Conservation (phyloP, 2,113 vertebrate genomes). For the Anoura caudifer region DNA sequence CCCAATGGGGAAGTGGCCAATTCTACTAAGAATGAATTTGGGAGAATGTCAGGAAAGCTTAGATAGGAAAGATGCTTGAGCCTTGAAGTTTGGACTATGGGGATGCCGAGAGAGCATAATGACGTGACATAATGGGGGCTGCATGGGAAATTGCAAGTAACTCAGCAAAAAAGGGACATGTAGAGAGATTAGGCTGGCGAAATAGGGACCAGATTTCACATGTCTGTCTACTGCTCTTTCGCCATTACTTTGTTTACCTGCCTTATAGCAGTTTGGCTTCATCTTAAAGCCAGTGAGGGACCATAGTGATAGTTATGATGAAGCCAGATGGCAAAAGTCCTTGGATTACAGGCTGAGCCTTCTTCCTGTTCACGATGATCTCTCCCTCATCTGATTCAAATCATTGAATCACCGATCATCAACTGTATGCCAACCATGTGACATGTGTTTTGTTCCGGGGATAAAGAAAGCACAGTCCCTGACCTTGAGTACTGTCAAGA, state of each 20-base stretch:
- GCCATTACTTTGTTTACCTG: background rate
- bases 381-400: background rate
- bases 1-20: fast-evolving
- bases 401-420: background rate
- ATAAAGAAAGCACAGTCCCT: background rate
- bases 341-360: background rate
- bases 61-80: background rate
- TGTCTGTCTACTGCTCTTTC: background rate
- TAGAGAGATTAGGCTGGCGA: background rate
- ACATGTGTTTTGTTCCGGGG: background rate
- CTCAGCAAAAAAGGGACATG: background rate
- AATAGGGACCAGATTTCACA: background rate
- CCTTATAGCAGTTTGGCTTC: background rate
- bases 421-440: background rate
- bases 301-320: background rate
- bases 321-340: background rate
- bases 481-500: background rate
- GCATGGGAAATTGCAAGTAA: background rate
- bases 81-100: background rate
- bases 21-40: background rate
- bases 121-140: background rate
- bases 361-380: background rate
- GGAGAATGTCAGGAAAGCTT: background rate
- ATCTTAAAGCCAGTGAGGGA: background rate
- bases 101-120: background rate